phyloP scores from a whole-genome alignment of 2,888 invertebrate species.

The Agonopterix alstromeriana region DNA sequence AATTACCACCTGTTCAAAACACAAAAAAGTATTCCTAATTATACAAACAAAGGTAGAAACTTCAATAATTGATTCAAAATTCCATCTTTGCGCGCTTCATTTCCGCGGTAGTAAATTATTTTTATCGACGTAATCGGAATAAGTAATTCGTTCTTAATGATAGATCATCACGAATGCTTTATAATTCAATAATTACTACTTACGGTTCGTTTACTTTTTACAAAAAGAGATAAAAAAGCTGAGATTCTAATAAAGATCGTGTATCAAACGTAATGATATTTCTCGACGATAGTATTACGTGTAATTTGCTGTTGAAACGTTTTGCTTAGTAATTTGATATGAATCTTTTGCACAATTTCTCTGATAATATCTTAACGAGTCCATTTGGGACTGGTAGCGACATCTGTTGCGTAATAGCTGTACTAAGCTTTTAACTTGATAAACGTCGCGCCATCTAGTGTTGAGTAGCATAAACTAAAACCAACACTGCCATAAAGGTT shows the following conservation, averaged over 20 bases:
- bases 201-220: background rate
- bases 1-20: background rate
- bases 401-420: constrained; percentile 14
- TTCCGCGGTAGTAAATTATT: background rate
- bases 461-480: background rate
- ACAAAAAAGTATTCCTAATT: background rate
- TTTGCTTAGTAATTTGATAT: constrained; percentile 29
- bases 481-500: background rate
- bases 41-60: background rate
- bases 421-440: background rate
- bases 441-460: background rate
- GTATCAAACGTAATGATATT: constrained; percentile 43
- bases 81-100: background rate
- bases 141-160: background rate
- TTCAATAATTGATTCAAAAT: background rate
- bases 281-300: constrained; percentile 13
- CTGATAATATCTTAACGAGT: constrained; percentile 1
- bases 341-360: constrained; percentile 19
- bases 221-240: background rate
- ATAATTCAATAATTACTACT: background rate
- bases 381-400: constrained; percentile 6
- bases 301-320: constrained; percentile 23
- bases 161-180: background rate
- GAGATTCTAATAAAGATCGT: constrained; percentile 38
- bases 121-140: background rate